Evolutionary conservation across 2,797 vertebrate species (phyloP).

Genomic region (Sebastiscus albofasciatus): DNA sequence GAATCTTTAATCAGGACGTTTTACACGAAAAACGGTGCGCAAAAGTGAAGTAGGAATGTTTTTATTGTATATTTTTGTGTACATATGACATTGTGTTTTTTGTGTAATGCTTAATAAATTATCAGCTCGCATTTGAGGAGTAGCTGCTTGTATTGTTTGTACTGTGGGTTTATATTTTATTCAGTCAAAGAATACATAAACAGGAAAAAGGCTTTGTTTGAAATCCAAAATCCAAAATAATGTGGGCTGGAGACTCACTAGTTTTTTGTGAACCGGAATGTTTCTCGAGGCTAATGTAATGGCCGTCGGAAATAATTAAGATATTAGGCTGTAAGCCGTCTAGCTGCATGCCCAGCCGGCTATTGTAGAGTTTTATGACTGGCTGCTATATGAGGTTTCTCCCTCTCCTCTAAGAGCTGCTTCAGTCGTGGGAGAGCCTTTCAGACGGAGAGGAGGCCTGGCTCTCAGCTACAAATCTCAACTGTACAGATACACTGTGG

Average conservation of each 20-base stretch:
- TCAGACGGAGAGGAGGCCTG: conserved; percentile 87
- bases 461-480: conserved; percentile 55
- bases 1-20: conserved; percentile 59
- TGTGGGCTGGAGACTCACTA: not conserved
- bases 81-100: conserved; percentile 80
- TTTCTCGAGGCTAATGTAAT: conserved; percentile 72
- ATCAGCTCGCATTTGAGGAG: conserved; percentile 73
- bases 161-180: not conserved
- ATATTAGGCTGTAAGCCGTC: conserved; percentile 90
- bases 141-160: conserved; percentile 61
- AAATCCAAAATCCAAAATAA: conserved; percentile 13
- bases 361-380: conserved; percentile 99
- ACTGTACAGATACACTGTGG: conserved; percentile 46
- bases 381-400: conserved; percentile 95
- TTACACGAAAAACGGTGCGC: conserved; percentile 37
- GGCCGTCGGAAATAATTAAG: conserved; percentile 93
- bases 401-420: conserved; percentile 91
- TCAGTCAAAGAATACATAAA: not conserved
- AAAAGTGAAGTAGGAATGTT: conserved; percentile 57
- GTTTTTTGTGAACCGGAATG: conserved; percentile 11
- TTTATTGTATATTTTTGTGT: conserved; percentile 80
- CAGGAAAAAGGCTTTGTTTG: not conserved
- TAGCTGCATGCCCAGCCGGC: conserved; percentile 93
- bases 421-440: conserved; percentile 89
- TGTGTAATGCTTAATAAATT: conserved; percentile 86